Evolutionary conservation across 2,888 invertebrate genomes (phyloP).

Genomic region (Crepidodera aurea): DNA sequence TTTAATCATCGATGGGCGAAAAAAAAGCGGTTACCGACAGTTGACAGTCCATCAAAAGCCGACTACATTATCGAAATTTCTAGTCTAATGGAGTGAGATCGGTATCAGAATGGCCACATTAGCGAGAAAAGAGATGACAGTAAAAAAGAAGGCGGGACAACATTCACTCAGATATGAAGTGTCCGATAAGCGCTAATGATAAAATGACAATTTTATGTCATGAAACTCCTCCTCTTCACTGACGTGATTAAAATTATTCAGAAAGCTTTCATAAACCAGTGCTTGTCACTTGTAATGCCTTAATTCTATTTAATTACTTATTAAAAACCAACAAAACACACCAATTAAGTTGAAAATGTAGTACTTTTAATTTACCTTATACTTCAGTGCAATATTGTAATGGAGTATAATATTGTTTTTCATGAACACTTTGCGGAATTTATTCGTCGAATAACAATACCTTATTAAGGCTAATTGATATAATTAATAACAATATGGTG

Average conservation of each 20-base stretch:
- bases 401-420: too few relatives aligned
- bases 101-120: slow-evolving; percentile 49
- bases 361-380: slow-evolving; percentile 1
- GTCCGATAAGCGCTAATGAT: slow-evolving; percentile 52
- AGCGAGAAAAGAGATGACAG: slow-evolving; percentile 45
- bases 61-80: slow-evolving; percentile 47
- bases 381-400: too few relatives aligned
- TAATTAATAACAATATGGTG: too few relatives aligned
- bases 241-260: slow-evolving; percentile 30
- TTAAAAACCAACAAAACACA: too few relatives aligned
- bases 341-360: too few relatives aligned
- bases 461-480: too few relatives aligned
- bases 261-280: slow-evolving; percentile 39
- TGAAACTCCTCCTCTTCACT: slow-evolving; percentile 50
- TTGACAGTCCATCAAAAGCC: slow-evolving; percentile 40
- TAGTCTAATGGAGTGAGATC: slow-evolving; percentile 50
- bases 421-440: too few relatives aligned
- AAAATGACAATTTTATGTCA: slow-evolving; percentile 56
- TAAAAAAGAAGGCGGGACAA: slow-evolving; percentile 44
- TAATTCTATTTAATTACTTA: neutral
- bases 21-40: slow-evolving; percentile 14
- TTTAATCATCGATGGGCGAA: slow-evolving; percentile 19
- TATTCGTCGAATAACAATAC: too few relatives aligned
- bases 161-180: slow-evolving; percentile 47
- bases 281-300: slow-evolving; percentile 28